Evolutionary conservation across 64 coral and sea anemone species (phyloP), one percentile per base, ranked within the genome.

Genomic region (Dendronephthya gigantea): DNA sequence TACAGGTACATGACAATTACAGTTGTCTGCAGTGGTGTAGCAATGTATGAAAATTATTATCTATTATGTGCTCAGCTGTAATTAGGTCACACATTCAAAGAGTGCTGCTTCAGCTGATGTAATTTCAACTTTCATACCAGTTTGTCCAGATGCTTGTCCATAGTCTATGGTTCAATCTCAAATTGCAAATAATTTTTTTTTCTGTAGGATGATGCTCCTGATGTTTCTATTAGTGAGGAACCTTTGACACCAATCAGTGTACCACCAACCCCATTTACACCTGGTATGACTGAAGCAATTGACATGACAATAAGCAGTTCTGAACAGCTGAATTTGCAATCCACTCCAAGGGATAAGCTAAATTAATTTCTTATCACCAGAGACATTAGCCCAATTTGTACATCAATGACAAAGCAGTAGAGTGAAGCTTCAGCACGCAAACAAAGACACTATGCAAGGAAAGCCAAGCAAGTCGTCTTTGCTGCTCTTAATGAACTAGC

Each of bases 221-320:
- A 88, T 27, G 43, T 88, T 62, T 79, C 72, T 35, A 37, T 82
- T 72, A 83, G 82, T 25, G 25, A 38, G n/a, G 49, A 56, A 22
- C 74, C 76, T 55, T 74, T 83, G 43, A 87, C 69, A n/a, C 84
- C 76, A 91, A 28, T 87, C 85, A 91, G 84, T 58, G 65, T 69
- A n/a, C 84, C 34, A 51, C 66, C 72, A 84, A 86, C 85, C 9
- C 74, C 39, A 34, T 91, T 87, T 59, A 87, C 85, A 70, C 90
- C 85, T 83, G 74, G 68, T 87, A 82, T 91, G 81, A 34, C 90
- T 29, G 68, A 87, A 91, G 85, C 75, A 40, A 48, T 91, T 48
- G 85, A 84, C 90, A 70, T 87, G n/a, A 87, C 52, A 91, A 91
- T 90, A 48, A 22, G 15, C 83, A 86, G 82, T 36, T 39, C 68